Percentiles rank a stretch among this genome's conserved stretches.
phyloP scores from a whole-genome alignment of 2,797 vertebrate genomes.

The Sebastes cheni region DNA sequence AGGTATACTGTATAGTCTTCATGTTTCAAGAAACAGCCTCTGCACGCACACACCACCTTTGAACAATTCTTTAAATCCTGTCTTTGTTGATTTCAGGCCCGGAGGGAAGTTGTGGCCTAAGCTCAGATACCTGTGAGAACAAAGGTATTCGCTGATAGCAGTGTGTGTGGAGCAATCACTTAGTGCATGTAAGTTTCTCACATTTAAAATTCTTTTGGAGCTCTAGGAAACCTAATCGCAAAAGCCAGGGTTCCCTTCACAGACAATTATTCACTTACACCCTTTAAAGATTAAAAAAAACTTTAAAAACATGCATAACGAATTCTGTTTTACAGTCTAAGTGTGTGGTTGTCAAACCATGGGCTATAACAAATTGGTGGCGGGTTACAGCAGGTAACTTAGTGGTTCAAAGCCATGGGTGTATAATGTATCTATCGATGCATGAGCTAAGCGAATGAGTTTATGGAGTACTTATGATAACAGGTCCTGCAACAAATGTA shows the following conservation, averaged over 20 bases:
- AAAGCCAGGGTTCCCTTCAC: slow-evolving; percentile 22
- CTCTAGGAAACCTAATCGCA: slow-evolving; percentile 34
- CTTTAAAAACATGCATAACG: slow-evolving; percentile 15
- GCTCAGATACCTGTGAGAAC: slow-evolving; percentile 30
- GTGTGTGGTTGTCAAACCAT: slow-evolving; percentile 38
- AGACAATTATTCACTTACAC: slow-evolving; percentile 47
- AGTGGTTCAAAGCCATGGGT: slow-evolving; percentile 7
- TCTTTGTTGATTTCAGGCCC: slow-evolving; percentile 30
- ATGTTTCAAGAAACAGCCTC: neutral
- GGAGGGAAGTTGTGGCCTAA: slow-evolving; percentile 14
- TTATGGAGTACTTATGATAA: neutral
- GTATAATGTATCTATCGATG: neutral
- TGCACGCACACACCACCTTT: slow-evolving; percentile 4
- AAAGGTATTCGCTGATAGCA: slow-evolving; percentile 42
- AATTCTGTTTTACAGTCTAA: slow-evolving; percentile 32
- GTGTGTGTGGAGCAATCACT: slow-evolving; percentile 12
- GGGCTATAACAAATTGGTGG: slow-evolving; percentile 30
- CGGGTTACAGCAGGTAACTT: slow-evolving; percentile 18
- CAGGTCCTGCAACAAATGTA: neutral
- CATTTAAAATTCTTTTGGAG: slow-evolving; percentile 31
- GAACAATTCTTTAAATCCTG: slow-evolving; percentile 26
- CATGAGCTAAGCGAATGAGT: slow-evolving; percentile 8
- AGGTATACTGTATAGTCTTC: neutral
- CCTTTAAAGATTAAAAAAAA: slow-evolving; percentile 44
- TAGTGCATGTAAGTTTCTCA: slow-evolving; percentile 1